Base-by-base conservation (phyloP, 2,888 invertebrate species). In the Lasioglossum zephyrum region DNA sequence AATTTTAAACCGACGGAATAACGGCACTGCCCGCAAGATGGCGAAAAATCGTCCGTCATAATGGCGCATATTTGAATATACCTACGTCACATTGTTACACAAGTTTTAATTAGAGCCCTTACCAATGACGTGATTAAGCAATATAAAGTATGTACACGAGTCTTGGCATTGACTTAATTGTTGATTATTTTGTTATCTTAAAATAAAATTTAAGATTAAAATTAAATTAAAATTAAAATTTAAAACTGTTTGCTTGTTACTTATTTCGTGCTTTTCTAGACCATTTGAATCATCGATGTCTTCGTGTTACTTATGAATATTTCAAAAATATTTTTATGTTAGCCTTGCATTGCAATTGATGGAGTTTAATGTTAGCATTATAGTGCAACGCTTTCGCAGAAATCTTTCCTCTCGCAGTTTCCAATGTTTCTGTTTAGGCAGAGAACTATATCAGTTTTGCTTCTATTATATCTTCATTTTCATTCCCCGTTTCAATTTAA, bases 391-490 rank as follows among this genome's bases (percentile, higher is more conserved):
- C 9, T 36, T 36, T 18, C 36, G 22, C 66, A 22, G 39, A 3
- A 22, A 22, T 69, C 39, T 36, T 39, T 39, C 36, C 2, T 69
- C 22, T 39, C 22, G 2, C 36, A 22, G 66, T 36, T 69, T 36
- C 18, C 66, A 66, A 36, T 69, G 66, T 69, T 69, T 69, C 66
- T 69, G 22, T 69, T 69, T 69, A 47, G 44, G 49, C 3, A 11
- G 75, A 75, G 75, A 18, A 44, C 60, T 60, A 60, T 41, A 57
- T 22, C 72, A 73, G 41, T 73, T 79, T 26, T 13, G 13, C 8
- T 31, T 63, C 70, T 81, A 73, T 81, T 70, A 81, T 72, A 81
- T 66, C 66, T 79, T 81, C 73, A 36, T 79, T 72, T 69, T 73
- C 81, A 60, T 75, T 63, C 63, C 76, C 63, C 44, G 44, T 44